Evolutionary conservation across 30 jellyfish, hydroid and myxozoan genomes (phyloP), one percentile per base, ranked within the genome.

Genomic region (Aurelia aurita): DNA sequence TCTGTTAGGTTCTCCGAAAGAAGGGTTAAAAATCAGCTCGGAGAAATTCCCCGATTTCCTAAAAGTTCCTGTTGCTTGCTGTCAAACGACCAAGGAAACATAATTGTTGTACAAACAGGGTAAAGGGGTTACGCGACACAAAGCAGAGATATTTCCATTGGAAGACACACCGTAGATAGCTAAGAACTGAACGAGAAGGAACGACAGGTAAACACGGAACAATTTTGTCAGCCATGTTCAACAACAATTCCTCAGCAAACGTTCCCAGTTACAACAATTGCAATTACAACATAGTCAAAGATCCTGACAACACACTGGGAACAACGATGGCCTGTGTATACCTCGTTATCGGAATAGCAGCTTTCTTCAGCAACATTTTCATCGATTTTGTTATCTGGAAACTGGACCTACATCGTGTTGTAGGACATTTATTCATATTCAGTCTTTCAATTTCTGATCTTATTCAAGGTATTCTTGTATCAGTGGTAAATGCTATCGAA

Each of bases 321-420:
- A 39, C 51, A 21, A 16, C 72, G 53, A 47, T 73, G 43, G 85
- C 85, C 21, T 4, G 59, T 2, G 5, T 51, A 45, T 73, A 18
- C 68, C 55, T 73, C 43, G 20, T 31, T 2, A 25, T 49, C 8
- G 85, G 85, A 13, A 11, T 49, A 21, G 85, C 85, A 9, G 85
- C 71, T 20, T 73, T 73, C 27, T 7, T 51, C 2, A 73, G 85
- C 85, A 73, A 73, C 53, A 26, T 73, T n/a, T 47, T 73, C 72
- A 47, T 73, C 5, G 85, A 73, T 70, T 73, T 0, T 32, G 63
- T 73, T 20, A 45, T 73, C 18, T 45, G 71, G 72, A 73, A 73
- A 13, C 22, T 46, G 7, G 72, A 53, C 21, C 55, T 73, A 16
- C 83, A 18, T 71, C 83, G 69, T 54, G 10, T 67, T 3, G 71